Evolutionary conservation across 2,888 invertebrate genomes (phyloP), one percentile per base, ranked within the genome.

Genomic region (Latrodectus hesperus): DNA sequence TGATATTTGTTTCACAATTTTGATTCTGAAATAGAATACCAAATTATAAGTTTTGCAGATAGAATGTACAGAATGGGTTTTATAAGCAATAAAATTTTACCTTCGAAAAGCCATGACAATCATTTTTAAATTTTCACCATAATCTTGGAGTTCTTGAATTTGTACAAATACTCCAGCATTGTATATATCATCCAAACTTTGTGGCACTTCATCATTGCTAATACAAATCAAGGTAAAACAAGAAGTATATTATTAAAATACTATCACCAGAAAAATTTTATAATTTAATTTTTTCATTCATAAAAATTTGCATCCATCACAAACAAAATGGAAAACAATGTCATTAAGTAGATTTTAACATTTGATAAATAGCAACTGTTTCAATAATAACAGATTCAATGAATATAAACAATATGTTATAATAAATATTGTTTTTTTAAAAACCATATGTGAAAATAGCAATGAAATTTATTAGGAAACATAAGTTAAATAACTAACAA

Each of bases 61-160:
- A 72, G 10, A 12, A 38, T 16, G 3, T 49, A 72, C 72, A 52
- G 14, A 26, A 52, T 22, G 51, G 60, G 53, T 11, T 53, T 55
- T 6, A 55, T 55, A 55, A 55, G 6, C 1, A 55, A 55, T n/a
- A 49, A 76, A 70, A 38, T 72, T n/a, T 71, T 80, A 90, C 88
- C 98, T 94, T 86, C 99, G 93, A 92, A 99, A 98, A 0, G 98
- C 99, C 95, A 98, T 97, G 11, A 99, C 96, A 8, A 99, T 97
- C 91, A 99, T 94, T 86, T 97, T 94, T 75, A 98, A 92, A 92
- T 96, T 96, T 91, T 96, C 97, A 9, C 97, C 98, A 92, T 98
- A 94, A 92, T 99, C 99, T 92, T 99, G 98, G 93, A 99, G 95
- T 93, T 99, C 99, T 91, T 98, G 97, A 90, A 99, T 99, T 93